These are phyloP conservation scores for Drosophila helvetica DNA, from an alignment of 2,888 invertebrate genomes.

Conservation along the genomic window DNA sequence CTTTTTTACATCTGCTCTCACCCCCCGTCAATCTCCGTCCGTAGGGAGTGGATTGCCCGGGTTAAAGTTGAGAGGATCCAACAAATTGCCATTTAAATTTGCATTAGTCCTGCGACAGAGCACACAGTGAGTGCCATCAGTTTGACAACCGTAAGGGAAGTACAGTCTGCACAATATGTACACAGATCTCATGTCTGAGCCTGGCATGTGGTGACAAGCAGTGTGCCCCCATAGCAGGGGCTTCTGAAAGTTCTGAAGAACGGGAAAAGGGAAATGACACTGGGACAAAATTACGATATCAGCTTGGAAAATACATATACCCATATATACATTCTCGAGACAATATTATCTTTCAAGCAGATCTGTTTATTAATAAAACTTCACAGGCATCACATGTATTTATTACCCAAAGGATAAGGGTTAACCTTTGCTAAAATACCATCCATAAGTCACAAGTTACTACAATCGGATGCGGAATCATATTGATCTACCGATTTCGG, in stretches of 20 bases:
- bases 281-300: not conserved
- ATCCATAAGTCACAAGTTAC: too few species aligned
- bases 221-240: not conserved
- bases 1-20: conserved; percentile 51
- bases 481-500: too few species aligned
- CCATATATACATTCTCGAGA: too few species aligned
- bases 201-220: conserved; percentile 1
- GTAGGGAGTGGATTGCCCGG: conserved; percentile 43
- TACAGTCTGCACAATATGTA: conserved; percentile 11
- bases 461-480: too few species aligned
- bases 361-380: too few species aligned
- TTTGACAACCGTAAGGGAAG: conserved; percentile 24
- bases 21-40: conserved; percentile 7
- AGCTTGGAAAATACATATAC: not conserved
- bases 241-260: not conserved
- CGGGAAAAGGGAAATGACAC: too few species aligned
- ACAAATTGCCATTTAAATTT: conserved; percentile 61
- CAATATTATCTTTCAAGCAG: too few species aligned
- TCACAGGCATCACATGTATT: too few species aligned
- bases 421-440: too few species aligned
- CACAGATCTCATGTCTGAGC: conserved; percentile 16
- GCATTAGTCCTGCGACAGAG: conserved; percentile 44
- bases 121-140: conserved; percentile 28
- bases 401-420: too few species aligned
- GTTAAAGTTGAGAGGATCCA: conserved; percentile 43